These are phyloP conservation scores for Oscheius sp. DNA, from an alignment of 2,888 invertebrate genomes.

Conservation along the genomic window DNA sequence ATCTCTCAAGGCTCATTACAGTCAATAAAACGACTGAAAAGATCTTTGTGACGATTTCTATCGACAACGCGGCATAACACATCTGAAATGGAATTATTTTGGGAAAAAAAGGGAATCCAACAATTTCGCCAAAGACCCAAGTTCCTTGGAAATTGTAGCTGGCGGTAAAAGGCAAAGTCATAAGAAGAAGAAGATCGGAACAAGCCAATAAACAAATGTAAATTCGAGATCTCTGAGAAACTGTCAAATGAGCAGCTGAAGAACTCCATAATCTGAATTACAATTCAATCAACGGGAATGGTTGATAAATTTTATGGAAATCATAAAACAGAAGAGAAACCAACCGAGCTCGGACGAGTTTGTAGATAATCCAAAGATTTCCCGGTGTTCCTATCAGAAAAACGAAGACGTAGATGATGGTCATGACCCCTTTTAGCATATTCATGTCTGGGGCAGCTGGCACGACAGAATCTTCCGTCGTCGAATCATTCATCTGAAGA, in stretches of 20 bases:
- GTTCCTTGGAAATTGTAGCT: constrained; percentile 59
- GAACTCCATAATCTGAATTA: constrained; percentile 40
- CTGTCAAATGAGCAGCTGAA: constrained; percentile 44
- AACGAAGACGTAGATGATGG: constrained; percentile 56
- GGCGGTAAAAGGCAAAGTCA: constrained; percentile 62
- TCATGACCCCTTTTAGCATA: constrained; percentile 57
- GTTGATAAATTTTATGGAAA: background rate
- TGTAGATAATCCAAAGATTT: constrained; percentile 66
- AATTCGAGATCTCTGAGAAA: constrained; percentile 61
- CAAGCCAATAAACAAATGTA: constrained; percentile 66
- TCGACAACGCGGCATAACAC: constrained; percentile 57
- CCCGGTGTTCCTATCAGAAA: constrained; percentile 64
- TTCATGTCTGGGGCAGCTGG: constrained; percentile 41
- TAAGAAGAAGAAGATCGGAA: constrained; percentile 62
- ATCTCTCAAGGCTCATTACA: constrained; percentile 66
- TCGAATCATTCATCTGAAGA: constrained; percentile 19
- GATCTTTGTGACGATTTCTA: constrained; percentile 65
- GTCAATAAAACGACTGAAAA: constrained; percentile 66
- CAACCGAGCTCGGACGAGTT: constrained; percentile 56
- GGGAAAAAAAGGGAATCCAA: constrained; percentile 13
- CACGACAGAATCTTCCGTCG: background rate
- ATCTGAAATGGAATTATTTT: constrained; percentile 42
- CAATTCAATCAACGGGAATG: background rate
- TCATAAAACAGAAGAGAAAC: background rate
- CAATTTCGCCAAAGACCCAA: constrained; percentile 62